Base-by-base conservation (phyloP, 2,797 vertebrate genomes). In the Sebastes wilsoni region DNA sequence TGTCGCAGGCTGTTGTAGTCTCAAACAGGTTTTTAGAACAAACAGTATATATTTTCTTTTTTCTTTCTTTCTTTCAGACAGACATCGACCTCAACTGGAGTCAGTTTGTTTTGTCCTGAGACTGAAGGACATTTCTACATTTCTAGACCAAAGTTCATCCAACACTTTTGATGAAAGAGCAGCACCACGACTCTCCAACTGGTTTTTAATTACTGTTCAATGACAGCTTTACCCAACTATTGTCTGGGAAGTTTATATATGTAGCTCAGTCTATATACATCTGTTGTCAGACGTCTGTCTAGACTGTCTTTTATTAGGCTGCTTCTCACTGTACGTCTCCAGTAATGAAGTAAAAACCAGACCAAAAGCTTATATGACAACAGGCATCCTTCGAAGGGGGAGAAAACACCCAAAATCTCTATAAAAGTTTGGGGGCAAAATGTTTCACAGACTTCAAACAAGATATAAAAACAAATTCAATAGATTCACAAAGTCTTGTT, bases 231-330 rank as follows among this genome's bases (percentile, higher is more conserved):
- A 60, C 9, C 2, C 18, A 20, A 60, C 58, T 30, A 20, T n/a
- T 42, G 73, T 59, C 66, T 68, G 49, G 3, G 8, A 25, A 6
- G 12, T 34, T 67, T 67, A 23, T 8, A 23, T 27, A 55, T 20
- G 61, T 23, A 67, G 36, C 28, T 23, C 28, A 1, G 68, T 60
- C 46, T 60, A 7, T n/a, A 72, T 61, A n/a, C 58, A 75, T 84
- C 30, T 86, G 87, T 1, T 28, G 71, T 77, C 66, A 75, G 72
- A 30, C 54, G 2, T 28, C 54, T 22, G 88, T 90, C 87, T 91
- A 92, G 89, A 92, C 28, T 0, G 60, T 56, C 67, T 88, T 92
- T 92, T 83, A 91, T 77, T 80, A 88, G 83, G 83, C 74, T 3
- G 14, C 13, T 46, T 27, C 77, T 79, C 59, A 8, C 72, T 79